These are phyloP conservation scores for Melipona beecheii DNA, from an alignment of 2,888 invertebrate genomes.

Conservation along the genomic window DNA sequence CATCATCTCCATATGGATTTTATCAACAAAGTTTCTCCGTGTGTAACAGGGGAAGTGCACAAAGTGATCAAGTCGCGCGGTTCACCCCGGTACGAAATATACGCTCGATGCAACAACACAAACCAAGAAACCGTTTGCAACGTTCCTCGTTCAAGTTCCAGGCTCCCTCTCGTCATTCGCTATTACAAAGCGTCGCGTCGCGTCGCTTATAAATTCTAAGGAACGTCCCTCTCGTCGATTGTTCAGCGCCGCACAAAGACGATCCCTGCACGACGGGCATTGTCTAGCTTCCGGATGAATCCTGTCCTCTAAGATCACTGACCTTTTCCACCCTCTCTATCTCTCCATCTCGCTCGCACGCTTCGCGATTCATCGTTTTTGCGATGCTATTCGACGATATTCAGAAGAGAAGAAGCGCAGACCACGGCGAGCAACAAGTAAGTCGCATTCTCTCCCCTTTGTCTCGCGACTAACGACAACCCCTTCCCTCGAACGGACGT, in stretches of 20 bases:
- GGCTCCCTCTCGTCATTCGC: slow-evolving; percentile 3
- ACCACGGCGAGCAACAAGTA: slow-evolving; percentile 67
- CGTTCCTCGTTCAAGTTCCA: not conserved
- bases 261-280: slow-evolving; percentile 58
- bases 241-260: slow-evolving; percentile 67
- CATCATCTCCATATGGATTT: too few relatives aligned
- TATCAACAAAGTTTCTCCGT: too few relatives aligned
- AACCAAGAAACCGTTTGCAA: slow-evolving; percentile 2
- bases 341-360: not conserved
- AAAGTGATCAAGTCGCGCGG: too few relatives aligned
- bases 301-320: slow-evolving; percentile 61
- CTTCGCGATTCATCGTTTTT: slow-evolving; percentile 22
- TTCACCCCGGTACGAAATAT: not conserved
- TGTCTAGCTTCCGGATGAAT: slow-evolving; percentile 69
- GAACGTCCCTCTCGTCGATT: slow-evolving; percentile 66
- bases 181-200: slow-evolving; percentile 33
- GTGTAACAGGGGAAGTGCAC: too few relatives aligned
- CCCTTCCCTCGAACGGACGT: slow-evolving; percentile 45
- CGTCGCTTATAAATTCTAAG: slow-evolving; percentile 60
- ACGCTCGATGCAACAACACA: not conserved
- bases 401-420: slow-evolving; percentile 46
- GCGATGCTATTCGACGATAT: slow-evolving; percentile 52
- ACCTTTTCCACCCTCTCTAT: slow-evolving; percentile 18
- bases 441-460: slow-evolving; percentile 60
- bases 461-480: slow-evolving; percentile 65